Evolutionary conservation across 2,113 vertebrate species (phyloP), one percentile per base, ranked within the genome.

Genomic region (Rhombomys opimus): DNA sequence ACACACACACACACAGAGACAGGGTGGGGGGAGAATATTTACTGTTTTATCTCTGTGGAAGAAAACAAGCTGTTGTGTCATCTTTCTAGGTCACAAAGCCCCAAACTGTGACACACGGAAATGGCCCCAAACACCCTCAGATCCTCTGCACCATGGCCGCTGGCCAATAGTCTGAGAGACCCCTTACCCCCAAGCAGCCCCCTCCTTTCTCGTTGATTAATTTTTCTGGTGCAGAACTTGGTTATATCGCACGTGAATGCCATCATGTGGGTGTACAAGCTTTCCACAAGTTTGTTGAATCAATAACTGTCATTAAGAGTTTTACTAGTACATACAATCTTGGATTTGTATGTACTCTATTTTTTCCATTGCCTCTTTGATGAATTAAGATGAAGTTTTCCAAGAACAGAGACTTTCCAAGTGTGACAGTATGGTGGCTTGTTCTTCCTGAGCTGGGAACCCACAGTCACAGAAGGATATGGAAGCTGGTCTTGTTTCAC

Each of bases 381-480:
- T 52, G 41, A n/a, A 18, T 67, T 67, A 32, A 41, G 9, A 32
- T 59, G 50, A 10, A 46, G 0, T 65, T 80, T 30, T 12, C 50
- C 11, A 20, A 46, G 20, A 41, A 20, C 22, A 57, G 70, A 30
- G 13, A 50, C 54, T 76, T 30, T 35, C 2, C 41, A 75, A 30
- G 20, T 5, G 35, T 46, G 7, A 3, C 14, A 38, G 1, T 14
- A 3, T 6, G 14, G 20, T 22, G 11, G 1, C 9, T 25, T 13
- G 1, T 20, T 14, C 10, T 35, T 3, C 13, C 50, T 27, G 46
- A 38, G 17, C 35, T 27, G 7, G 8, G 30, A 65, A 2, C 30
- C 15, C 0, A 5, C 5, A 2, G 38, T 35, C 9, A 1, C 18
- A 59, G 54, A n/a, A 65, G 6, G 14, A 52, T 1, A 4, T 3